Evolutionary conservation across 2,113 vertebrate genomes (phyloP).

Genomic region (Cyprinus carpio): DNA sequence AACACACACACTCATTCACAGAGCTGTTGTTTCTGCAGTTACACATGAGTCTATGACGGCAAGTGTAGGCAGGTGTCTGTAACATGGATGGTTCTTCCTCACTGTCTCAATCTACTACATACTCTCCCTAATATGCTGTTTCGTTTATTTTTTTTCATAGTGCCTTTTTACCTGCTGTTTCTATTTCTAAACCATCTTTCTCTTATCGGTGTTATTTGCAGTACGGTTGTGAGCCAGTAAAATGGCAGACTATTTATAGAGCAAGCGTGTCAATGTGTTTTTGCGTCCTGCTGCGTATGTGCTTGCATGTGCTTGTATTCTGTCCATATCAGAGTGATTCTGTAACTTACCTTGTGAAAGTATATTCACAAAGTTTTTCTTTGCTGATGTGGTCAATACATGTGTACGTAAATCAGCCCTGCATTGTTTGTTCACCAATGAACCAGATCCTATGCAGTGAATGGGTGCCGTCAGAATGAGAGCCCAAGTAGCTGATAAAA

Average conservation of each 20-base stretch:
- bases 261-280: conserved; percentile 31
- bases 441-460: background rate
- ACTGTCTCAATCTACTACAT: background rate
- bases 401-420: background rate
- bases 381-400: background rate
- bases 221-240: conserved; percentile 14
- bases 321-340: background rate
- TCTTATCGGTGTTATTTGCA: conserved; percentile 40
- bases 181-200: background rate
- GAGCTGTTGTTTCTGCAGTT: conserved; percentile 7
- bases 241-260: conserved; percentile 25
- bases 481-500: background rate
- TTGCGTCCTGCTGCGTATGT: conserved; percentile 11
- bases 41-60: conserved; percentile 5
- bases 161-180: background rate
- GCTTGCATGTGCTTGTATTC: background rate
- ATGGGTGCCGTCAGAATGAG: background rate
- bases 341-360: background rate
- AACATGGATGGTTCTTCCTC: background rate
- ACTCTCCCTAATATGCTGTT: background rate
- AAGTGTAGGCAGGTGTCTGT: conserved; percentile 16
- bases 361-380: background rate
- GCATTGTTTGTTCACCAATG: background rate
- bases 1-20: background rate
- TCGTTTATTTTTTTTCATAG: background rate